Evolutionary conservation across 2,888 invertebrate species (phyloP), one percentile per base, ranked within the genome.

Genomic region (Choristoneura rosaceana): DNA sequence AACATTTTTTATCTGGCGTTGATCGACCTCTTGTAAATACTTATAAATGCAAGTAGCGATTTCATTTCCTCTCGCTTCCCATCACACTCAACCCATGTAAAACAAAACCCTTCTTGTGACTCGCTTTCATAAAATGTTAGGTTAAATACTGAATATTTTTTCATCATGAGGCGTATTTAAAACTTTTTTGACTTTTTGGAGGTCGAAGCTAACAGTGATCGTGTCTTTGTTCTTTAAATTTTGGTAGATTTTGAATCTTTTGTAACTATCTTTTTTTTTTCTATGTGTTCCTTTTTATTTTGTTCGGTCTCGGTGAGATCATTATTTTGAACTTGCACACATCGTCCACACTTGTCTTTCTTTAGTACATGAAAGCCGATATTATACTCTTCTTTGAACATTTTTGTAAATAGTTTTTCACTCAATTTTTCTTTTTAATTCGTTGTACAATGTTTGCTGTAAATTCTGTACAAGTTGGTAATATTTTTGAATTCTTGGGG

Each of bases 21-120:
- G 38, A 33, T 75, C 75, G 38, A 74, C 66, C 14, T 73, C 45
- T 76, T 80, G 66, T 14, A 85, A 55, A 65, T 79, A 79, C 12
- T 45, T 33, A 9, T 14, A n/a, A 60, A 84, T 63, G 70, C 80
- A 82, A 63, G 79, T 75, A 8, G 79, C 80, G 70, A 84, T 80
- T 75, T 84, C 83, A 58, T 79, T 76, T 17, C 74, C 75, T 81
- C 82, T 67, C 81, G 69, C 50, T 79, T 75, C 0, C 77, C 82
- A 69, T 79, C 73, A 7, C 76, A 76, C 76, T 87, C 82, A 55
- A 80, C 77, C 83, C 83, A 84, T 52, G 80, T 74, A 73, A 76
- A 81, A 69, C 81, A 81, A 65, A 76, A 70, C 34, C 52, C 74
- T 67, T 74, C 65, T 43, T 75, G 73, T 17, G 73, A 76, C 34